Evolutionary conservation across 2,113 vertebrate genomes (phyloP).

Genomic region (Laticauda laticaudata): DNA sequence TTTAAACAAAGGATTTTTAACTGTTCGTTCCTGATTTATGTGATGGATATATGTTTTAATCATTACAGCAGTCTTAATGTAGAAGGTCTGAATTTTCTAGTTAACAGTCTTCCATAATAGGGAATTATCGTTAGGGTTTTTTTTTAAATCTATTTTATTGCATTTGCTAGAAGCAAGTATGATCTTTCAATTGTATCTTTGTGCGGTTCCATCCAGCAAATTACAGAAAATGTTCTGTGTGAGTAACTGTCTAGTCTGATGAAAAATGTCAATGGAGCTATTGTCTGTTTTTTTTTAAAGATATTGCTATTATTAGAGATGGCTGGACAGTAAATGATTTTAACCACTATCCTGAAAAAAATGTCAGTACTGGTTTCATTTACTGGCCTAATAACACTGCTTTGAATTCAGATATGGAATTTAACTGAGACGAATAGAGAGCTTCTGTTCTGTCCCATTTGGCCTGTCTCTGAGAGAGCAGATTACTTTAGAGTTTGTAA

Average conservation of each 20-base stretch:
- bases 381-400: slow-evolving; percentile 64
- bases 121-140: slow-evolving; percentile 67
- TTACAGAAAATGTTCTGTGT: slow-evolving; percentile 75
- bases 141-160: slow-evolving; percentile 59
- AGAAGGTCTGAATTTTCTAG: slow-evolving; percentile 38
- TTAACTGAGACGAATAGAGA: slow-evolving; percentile 60
- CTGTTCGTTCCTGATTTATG: neutral
- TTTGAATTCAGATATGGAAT: slow-evolving; percentile 70
- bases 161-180: slow-evolving; percentile 74
- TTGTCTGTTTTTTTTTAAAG: slow-evolving; percentile 59
- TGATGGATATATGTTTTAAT: neutral
- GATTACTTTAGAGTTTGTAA: slow-evolving; percentile 53
- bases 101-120: slow-evolving; percentile 31
- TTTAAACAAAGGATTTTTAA: neutral
- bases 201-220: slow-evolving; percentile 72
- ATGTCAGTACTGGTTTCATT: slow-evolving; percentile 67
- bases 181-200: slow-evolving; percentile 75
- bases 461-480: slow-evolving; percentile 53
- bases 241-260: slow-evolving; percentile 75
- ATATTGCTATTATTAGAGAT: slow-evolving; percentile 78
- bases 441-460: slow-evolving; percentile 50
- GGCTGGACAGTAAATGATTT: slow-evolving; percentile 73
- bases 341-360: slow-evolving; percentile 72
- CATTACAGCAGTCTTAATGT: slow-evolving; percentile 42
- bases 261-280: slow-evolving; percentile 71